Evolutionary conservation across 2,888 invertebrate species (phyloP), one percentile per base, ranked within the genome.

Genomic region (Leucania comma): DNA sequence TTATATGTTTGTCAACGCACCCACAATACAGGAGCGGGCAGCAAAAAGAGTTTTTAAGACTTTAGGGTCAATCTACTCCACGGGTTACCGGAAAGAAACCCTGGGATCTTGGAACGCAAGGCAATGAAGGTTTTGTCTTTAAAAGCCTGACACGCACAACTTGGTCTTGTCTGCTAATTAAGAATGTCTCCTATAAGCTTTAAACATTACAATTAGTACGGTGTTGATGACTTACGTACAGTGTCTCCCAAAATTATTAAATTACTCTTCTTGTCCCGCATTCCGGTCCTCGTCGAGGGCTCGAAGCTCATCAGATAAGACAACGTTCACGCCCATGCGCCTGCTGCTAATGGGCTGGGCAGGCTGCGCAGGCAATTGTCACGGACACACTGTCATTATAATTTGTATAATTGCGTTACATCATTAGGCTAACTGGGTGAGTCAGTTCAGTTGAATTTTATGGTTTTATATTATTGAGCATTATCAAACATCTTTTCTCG

Each of bases 241-340:
- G 2, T 59, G 35, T 35, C 35, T 64, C 38, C 12, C 9, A 61
- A 76, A 67, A 29, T n/a, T 17, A 58, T 64, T 58, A 54, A 53
- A 50, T 56, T 26, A 72, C 42, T n/a, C 26, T 22, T 26, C 10
- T 24, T 42, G 24, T 78, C 79, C 72, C 78, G 79, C 72, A 79
- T 79, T 68, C 57, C 46, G 14, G 24, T 58, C 59, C 69, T 69
- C 64, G 24, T 17, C 42, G 12, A 63, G 59, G 62, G 48, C 59
- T 71, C 60, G 9, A 70, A 72, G 74, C 63, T 72, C 69, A 85
- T 83, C 80, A 80, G 83, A 83, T 83, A 83, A 80, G 29, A 38
- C 61, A 48, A 70, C 75, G 82, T 85, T 83, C 86, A 86, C 84
- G 86, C 86, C 80, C 65, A 38, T 78, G 53, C 72, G 60, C 69